These are phyloP conservation scores for Mythimna albipuncta DNA, from an alignment of 2,888 invertebrate genomes.

Conservation along the genomic window DNA sequence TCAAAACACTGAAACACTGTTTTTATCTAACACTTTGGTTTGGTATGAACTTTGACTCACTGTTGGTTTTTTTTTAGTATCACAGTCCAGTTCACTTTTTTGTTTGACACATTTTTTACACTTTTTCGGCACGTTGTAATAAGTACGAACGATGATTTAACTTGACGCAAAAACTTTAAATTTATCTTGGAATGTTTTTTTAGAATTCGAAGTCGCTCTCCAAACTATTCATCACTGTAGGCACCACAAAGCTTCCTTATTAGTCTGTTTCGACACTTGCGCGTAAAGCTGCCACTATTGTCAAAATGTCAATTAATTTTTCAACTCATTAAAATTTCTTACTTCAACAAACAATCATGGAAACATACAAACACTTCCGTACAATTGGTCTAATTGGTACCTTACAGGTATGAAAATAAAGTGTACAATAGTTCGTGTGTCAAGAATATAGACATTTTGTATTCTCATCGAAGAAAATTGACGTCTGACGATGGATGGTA, in stretches of 20 bases:
- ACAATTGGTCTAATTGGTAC: slow-evolving; percentile 39
- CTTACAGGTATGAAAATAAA: slow-evolving; percentile 43
- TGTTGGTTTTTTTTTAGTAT: slow-evolving; percentile 9
- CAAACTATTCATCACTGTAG: slow-evolving; percentile 57
- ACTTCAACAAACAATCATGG: slow-evolving; percentile 66
- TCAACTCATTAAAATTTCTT: slow-evolving; percentile 79
- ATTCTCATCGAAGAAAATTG: slow-evolving; percentile 87
- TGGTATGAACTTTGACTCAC: slow-evolving; percentile 8
- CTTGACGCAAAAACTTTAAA: slow-evolving; percentile 18
- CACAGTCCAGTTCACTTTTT: slow-evolving; percentile 9
- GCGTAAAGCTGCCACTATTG: slow-evolving; percentile 67
- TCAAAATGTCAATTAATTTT: slow-evolving; percentile 84
- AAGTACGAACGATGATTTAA: slow-evolving; percentile 11
- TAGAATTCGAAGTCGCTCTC: slow-evolving; percentile 34
- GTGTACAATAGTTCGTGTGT: slow-evolving; percentile 50
- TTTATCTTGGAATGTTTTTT: slow-evolving; percentile 18
- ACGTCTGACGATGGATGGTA: slow-evolving; percentile 69
- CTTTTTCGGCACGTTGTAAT: slow-evolving; percentile 19
- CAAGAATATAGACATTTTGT: slow-evolving; percentile 67
- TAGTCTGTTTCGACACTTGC: slow-evolving; percentile 70
- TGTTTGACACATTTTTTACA: slow-evolving; percentile 23
- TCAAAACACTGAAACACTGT: slow-evolving; percentile 12
- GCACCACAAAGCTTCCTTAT: slow-evolving; percentile 50
- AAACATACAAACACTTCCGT: slow-evolving; percentile 41
- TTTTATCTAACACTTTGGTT: slow-evolving; percentile 24